These are phyloP conservation scores for Drosophila repletoides DNA, from an alignment of 1,140 invertebrate species.

Conservation along the genomic window DNA sequence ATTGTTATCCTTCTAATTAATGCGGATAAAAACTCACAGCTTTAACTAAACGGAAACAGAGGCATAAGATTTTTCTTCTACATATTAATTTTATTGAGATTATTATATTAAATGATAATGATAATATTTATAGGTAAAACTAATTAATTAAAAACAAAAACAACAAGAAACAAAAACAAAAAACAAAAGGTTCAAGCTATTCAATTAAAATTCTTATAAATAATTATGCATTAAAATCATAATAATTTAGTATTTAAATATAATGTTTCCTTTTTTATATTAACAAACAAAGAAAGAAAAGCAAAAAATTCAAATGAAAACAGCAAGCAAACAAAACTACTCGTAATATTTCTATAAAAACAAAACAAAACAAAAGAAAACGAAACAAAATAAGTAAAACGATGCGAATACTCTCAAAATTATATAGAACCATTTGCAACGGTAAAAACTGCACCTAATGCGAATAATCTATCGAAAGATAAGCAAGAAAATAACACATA, in stretches of 20 bases:
- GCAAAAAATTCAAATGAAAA: constrained; percentile 13
- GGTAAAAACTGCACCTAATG: constrained; percentile 67
- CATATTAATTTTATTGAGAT: constrained; percentile 80
- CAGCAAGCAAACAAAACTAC: constrained; percentile 47
- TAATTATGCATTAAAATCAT: constrained; percentile 72
- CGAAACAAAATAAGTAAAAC: too few species aligned
- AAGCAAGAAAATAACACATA: constrained; percentile 48
- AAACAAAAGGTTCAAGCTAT: constrained; percentile 78
- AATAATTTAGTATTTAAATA: constrained; percentile 75
- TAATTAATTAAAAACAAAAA: too few species aligned
- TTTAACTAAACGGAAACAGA: constrained; percentile 76
- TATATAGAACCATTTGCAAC: constrained; percentile 54
- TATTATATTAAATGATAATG: constrained; percentile 68
- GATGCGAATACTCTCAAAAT: constrained; percentile 57
- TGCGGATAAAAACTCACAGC: constrained; percentile 81
- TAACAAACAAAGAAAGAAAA: constrained; percentile 35
- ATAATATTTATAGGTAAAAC: constrained; percentile 72
- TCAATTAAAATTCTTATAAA: constrained; percentile 73
- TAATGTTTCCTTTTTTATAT: constrained; percentile 75
- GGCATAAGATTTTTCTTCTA: constrained; percentile 81
- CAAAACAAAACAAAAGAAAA: constrained; percentile 5
- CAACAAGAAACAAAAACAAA: too few species aligned
- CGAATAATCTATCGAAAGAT: constrained; percentile 67
- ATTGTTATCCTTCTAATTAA: constrained; percentile 78
- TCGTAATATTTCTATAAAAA: constrained; percentile 41